Percentiles rank a stretch among this genome's conserved stretches.
phyloP scores from a whole-genome alignment of 2,113 vertebrate species.

The Myotis davidii region DNA sequence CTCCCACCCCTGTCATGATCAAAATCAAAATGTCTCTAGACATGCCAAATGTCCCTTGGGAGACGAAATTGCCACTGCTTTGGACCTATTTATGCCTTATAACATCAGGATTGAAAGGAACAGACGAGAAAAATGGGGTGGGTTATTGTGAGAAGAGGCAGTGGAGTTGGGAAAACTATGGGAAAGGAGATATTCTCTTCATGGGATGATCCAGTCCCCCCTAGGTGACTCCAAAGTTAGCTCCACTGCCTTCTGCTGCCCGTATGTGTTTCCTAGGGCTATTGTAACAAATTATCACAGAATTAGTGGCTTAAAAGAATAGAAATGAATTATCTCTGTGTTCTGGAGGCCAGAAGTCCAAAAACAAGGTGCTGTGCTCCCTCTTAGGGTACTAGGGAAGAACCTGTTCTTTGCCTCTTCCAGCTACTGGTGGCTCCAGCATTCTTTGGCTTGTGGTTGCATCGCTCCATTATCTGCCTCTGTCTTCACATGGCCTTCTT shows the following conservation, averaged over 20 bases:
- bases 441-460: background rate
- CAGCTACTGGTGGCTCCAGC: background rate
- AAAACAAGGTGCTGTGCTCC: background rate
- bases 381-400: background rate
- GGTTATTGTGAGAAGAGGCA: background rate
- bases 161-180: background rate
- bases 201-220: background rate
- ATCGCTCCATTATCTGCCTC: background rate
- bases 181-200: background rate
- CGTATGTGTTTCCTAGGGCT: background rate
- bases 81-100: background rate
- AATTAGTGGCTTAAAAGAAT: background rate
- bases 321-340: background rate
- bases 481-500: background rate
- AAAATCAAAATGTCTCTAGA: background rate
- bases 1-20: background rate
- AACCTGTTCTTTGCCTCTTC: background rate
- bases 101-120: background rate
- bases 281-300: background rate
- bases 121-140: background rate
- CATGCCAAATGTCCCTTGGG: background rate
- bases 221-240: background rate
- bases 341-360: background rate
- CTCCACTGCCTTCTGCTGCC: background rate
- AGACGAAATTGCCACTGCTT: background rate